Percentiles rank a stretch among this genome's conserved stretches.
Evolutionary conservation across 2,797 vertebrate genomes (phyloP).

Genomic region (Silurus lanzhouensis): DNA sequence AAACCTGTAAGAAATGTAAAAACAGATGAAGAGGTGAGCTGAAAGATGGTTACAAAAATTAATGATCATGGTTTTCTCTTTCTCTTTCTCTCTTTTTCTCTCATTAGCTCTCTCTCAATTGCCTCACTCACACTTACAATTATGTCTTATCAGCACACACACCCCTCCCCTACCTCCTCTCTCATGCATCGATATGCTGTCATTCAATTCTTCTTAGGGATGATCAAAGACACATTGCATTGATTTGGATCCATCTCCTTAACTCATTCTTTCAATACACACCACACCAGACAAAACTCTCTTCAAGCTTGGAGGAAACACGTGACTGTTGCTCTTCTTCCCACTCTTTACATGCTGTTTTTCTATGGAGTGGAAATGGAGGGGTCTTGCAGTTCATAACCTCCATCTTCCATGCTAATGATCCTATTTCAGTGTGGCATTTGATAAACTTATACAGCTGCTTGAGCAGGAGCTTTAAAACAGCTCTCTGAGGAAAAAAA

Average conservation of each 20-base stretch:
- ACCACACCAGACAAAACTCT: background rate
- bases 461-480: background rate
- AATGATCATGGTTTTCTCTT: background rate
- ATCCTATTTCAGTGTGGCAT: background rate
- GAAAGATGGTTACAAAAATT: background rate
- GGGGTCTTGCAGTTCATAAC: background rate
- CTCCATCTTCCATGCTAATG: background rate
- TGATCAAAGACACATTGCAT: slow-evolving; percentile 51
- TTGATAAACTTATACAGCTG: background rate
- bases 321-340: background rate
- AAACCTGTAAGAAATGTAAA: slow-evolving; percentile 13
- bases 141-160: slow-evolving; percentile 48
- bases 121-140: background rate
- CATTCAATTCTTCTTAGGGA: slow-evolving; percentile 51
- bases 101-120: background rate
- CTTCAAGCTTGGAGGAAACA: background rate
- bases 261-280: background rate
- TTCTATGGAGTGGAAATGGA: background rate
- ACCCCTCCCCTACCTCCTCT: background rate
- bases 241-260: slow-evolving; percentile 9
- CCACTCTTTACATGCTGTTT: background rate
- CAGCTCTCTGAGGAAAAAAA: background rate
- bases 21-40: background rate
- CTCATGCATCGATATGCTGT: slow-evolving; percentile 48
- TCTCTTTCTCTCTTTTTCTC: slow-evolving; percentile 22